Evolutionary conservation across 2,113 vertebrate species (phyloP).

Genomic region (Neodon shergylaensis): DNA sequence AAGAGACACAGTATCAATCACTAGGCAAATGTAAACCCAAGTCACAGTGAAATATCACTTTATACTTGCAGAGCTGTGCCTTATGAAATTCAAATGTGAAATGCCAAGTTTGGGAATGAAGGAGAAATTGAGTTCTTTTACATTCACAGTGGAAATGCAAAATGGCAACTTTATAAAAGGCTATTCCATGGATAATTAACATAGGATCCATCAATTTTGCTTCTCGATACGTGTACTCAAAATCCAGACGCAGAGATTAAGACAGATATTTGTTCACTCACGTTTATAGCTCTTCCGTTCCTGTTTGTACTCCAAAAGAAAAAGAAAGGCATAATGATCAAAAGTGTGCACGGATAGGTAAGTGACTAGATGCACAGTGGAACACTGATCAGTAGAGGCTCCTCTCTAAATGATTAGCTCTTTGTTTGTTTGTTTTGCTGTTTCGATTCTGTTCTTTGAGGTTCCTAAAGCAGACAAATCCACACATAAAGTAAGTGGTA

Average conservation of each 20-base stretch:
- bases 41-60: not conserved
- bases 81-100: not conserved
- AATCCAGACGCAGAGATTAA: not conserved
- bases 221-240: not conserved
- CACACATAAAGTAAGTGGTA: not conserved
- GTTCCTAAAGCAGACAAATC: not conserved
- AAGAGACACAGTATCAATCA: not conserved
- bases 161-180: not conserved
- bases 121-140: not conserved
- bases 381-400: not conserved
- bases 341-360: too few relatives aligned
- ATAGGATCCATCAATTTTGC: not conserved
- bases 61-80: not conserved
- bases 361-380: not conserved
- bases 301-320: too few relatives aligned
- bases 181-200: not conserved
- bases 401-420: not conserved
- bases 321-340: not conserved
- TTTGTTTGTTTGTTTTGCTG: not conserved
- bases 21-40: not conserved
- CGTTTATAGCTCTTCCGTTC: not conserved
- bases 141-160: not conserved
- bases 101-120: not conserved
- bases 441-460: not conserved
- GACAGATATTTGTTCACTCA: not conserved